Evolutionary conservation across 2,888 invertebrate genomes (phyloP).

Genomic region (Polyommatus icarus): DNA sequence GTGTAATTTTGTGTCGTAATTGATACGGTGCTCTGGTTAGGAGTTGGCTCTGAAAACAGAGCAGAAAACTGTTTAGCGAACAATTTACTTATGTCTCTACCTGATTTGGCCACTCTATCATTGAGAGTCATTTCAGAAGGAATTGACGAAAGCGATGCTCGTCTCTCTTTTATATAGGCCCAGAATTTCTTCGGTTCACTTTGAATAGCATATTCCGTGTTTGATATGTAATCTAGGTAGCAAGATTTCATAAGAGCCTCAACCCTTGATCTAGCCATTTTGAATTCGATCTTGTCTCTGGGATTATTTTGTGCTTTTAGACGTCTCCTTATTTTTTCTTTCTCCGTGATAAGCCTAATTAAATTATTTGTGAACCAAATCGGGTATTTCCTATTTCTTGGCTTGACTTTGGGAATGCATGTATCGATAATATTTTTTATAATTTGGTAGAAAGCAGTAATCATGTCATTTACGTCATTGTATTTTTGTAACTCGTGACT

Average conservation of each 20-base stretch:
- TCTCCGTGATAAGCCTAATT: slow-evolving; percentile 5
- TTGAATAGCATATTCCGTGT: neutral
- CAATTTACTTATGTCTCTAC: too few species aligned
- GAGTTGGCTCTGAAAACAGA: too few species aligned
- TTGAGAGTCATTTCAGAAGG: too few species aligned
- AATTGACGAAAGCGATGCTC: too few species aligned
- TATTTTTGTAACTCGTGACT: neutral
- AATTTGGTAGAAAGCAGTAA: slow-evolving; percentile 15
- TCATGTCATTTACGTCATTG: slow-evolving; percentile 18
- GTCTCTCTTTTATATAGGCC: slow-evolving; percentile 3
- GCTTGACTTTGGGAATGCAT: slow-evolving; percentile 4
- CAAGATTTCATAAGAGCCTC: neutral
- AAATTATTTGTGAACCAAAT: slow-evolving; percentile 24
- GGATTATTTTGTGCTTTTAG: slow-evolving; percentile 16
- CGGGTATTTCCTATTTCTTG: neutral
- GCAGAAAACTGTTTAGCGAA: too few species aligned
- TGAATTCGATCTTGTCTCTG: slow-evolving; percentile 26
- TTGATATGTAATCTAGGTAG: neutral
- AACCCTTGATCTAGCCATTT: slow-evolving; percentile 13
- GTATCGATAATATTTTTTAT: slow-evolving; percentile 18
- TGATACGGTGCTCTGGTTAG: too few species aligned
- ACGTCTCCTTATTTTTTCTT: slow-evolving; percentile 27
- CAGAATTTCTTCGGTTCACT: slow-evolving; percentile 23
- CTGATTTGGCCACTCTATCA: too few species aligned
- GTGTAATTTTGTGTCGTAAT: too few species aligned